A percentile compares a stretch with the other conserved stretches of the same genome.
Conservation (phyloP, 2,797 vertebrate genomes). For the Microctenopoma stevenorrisi region DNA sequence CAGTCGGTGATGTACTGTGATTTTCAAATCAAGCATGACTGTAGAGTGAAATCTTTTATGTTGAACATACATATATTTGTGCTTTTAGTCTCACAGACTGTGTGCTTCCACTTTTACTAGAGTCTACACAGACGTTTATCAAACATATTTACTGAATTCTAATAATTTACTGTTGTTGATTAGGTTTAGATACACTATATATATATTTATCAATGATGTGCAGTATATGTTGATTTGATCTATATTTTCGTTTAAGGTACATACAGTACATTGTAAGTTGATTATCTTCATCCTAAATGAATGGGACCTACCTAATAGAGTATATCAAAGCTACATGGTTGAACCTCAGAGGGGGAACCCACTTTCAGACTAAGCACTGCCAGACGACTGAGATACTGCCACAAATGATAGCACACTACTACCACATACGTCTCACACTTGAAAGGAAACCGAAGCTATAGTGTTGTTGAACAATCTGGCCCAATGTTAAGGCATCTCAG, state of each 20-base stretch:
- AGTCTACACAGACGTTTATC: constrained; percentile 37
- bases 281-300: constrained; percentile 34
- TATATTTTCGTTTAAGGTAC: constrained; percentile 51
- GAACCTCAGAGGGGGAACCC: constrained; percentile 47
- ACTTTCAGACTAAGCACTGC: constrained; percentile 71
- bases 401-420: constrained; percentile 72
- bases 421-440: constrained; percentile 60
- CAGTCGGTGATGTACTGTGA: constrained; percentile 59
- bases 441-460: constrained; percentile 78
- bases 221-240: constrained; percentile 43
- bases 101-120: constrained; percentile 55
- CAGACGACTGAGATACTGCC: constrained; percentile 72
- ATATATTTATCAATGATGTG: constrained; percentile 51
- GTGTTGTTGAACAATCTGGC: constrained; percentile 75
- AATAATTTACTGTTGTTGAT: constrained; percentile 51
- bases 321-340: constrained; percentile 24
- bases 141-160: constrained; percentile 50
- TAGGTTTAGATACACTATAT: constrained; percentile 51
- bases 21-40: constrained; percentile 53
- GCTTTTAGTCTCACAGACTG: constrained; percentile 43
- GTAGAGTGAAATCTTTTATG: constrained; percentile 25
- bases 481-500: constrained; percentile 77
- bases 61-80: constrained; percentile 49
- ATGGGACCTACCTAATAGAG: constrained; percentile 30
- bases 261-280: constrained; percentile 31